Evolutionary conservation across 1,140 invertebrate genomes (phyloP).

Genomic region (Agrypnia vestita): DNA sequence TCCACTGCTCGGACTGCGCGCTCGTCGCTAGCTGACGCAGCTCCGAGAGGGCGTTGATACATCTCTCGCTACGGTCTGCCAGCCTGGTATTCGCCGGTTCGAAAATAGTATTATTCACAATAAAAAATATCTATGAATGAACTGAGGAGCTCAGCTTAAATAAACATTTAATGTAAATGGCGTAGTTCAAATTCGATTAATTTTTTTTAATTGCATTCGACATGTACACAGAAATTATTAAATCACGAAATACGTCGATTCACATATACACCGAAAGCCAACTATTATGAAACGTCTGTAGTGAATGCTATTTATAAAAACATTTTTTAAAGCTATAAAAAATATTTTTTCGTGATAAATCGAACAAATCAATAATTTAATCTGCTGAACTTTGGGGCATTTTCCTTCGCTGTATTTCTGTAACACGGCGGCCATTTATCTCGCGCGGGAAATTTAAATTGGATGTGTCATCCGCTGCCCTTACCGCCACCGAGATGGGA

Average conservation of each 20-base stretch:
- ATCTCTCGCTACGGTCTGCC: slow-evolving; percentile 17
- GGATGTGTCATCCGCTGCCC: slow-evolving; percentile 44
- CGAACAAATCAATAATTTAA: neutral
- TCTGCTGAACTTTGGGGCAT: neutral
- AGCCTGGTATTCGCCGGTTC: neutral
- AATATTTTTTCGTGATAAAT: too few relatives aligned
- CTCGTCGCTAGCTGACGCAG: neutral
- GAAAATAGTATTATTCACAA: neutral
- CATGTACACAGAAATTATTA: too few relatives aligned
- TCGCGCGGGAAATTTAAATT: slow-evolving; percentile 41
- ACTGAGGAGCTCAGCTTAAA: too few relatives aligned
- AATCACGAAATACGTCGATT: too few relatives aligned
- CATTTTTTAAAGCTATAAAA: too few relatives aligned
- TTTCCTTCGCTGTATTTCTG: slow-evolving; percentile 23
- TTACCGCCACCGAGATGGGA: slow-evolving; percentile 38
- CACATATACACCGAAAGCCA: too few relatives aligned
- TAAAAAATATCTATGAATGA: too few relatives aligned
- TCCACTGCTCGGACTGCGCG: neutral
- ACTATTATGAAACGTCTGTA: too few relatives aligned
- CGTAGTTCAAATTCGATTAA: too few relatives aligned
- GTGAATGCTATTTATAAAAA: too few relatives aligned
- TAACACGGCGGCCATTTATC: slow-evolving; percentile 29
- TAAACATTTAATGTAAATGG: too few relatives aligned
- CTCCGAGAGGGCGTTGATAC: neutral
- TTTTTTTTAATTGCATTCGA: too few relatives aligned